Conservation (phyloP, 1,140 invertebrate species). For the Zeugodacus cucurbitae region DNA sequence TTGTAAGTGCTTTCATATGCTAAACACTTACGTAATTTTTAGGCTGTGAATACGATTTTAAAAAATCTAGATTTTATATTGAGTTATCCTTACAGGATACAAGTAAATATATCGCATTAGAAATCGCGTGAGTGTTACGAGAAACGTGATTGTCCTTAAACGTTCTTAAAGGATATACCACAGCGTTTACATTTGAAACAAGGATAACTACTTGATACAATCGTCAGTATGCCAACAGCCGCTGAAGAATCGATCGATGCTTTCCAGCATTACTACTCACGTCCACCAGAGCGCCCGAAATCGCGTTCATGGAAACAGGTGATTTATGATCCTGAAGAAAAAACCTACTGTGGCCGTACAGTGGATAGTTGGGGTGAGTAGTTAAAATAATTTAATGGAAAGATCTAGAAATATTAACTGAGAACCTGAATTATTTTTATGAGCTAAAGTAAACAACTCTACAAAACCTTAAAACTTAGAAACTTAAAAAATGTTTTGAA, state of each 20-base stretch:
- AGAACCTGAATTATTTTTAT: no score
- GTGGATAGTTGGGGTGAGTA: slow-evolving; percentile 79
- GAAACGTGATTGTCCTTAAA: neutral
- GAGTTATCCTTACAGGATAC: neutral
- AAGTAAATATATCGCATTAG: neutral
- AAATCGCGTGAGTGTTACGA: neutral
- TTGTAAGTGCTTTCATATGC: neutral
- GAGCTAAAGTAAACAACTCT: no score
- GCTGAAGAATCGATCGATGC: slow-evolving; percentile 69
- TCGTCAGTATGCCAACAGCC: slow-evolving; percentile 60
- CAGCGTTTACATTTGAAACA: no score
- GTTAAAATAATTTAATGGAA: neutral
- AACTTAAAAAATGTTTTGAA: no score
- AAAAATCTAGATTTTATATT: neutral
- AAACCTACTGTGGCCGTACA: slow-evolving; percentile 75
- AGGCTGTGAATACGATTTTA: neutral
- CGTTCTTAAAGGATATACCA: neutral
- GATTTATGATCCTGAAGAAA: slow-evolving; percentile 76
- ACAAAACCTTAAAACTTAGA: no score
- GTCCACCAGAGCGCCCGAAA: slow-evolving; percentile 70
- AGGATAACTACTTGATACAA: neutral
- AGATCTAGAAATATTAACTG: no score
- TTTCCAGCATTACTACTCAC: slow-evolving; percentile 73
- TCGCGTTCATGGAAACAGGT: slow-evolving; percentile 73
- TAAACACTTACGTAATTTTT: neutral